These are phyloP conservation scores for Prosopocoilus inquinatus DNA, from an alignment of 2,888 invertebrate genomes.

Conservation along the genomic window DNA sequence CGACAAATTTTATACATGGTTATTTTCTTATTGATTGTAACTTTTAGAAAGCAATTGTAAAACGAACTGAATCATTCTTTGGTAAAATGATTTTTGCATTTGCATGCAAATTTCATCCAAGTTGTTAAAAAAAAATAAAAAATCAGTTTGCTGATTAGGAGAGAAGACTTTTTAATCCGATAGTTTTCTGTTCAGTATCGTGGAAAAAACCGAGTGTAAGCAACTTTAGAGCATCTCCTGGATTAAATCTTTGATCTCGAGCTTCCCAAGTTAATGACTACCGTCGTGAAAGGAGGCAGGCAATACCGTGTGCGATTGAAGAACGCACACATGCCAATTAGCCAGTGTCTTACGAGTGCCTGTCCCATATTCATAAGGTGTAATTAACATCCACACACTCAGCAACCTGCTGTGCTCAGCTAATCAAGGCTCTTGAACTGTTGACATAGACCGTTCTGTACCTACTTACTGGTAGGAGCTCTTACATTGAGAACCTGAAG, in stretches of 20 bases:
- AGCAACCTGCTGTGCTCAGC: conserved; percentile 27
- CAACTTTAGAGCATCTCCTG: too few species aligned
- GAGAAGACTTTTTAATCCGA: background rate
- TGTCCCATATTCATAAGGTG: conserved; percentile 38
- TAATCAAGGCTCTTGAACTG: conserved; percentile 35
- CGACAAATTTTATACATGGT: too few species aligned
- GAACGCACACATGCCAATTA: conserved; percentile 12
- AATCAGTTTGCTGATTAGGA: too few species aligned
- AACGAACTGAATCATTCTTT: too few species aligned
- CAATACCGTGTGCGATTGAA: conserved; percentile 1
- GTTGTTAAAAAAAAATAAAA: too few species aligned
- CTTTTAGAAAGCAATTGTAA: too few species aligned
- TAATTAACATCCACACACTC: conserved; percentile 43
- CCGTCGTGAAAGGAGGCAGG: conserved; percentile 6
- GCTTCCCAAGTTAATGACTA: conserved; percentile 4
- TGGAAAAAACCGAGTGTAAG: background rate
- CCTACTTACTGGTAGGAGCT: conserved; percentile 21
- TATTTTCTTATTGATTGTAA: too few species aligned
- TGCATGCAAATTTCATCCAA: too few species aligned
- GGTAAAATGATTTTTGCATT: too few species aligned
- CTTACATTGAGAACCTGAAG: conserved; percentile 15
- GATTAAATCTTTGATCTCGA: background rate
- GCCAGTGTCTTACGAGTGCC: conserved; percentile 29
- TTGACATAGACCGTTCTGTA: conserved; percentile 30
- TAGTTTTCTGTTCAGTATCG: background rate